Conservation (phyloP, 37 sponge, comb jelly and placozoan species). For the Chondrosia reniformis region DNA sequence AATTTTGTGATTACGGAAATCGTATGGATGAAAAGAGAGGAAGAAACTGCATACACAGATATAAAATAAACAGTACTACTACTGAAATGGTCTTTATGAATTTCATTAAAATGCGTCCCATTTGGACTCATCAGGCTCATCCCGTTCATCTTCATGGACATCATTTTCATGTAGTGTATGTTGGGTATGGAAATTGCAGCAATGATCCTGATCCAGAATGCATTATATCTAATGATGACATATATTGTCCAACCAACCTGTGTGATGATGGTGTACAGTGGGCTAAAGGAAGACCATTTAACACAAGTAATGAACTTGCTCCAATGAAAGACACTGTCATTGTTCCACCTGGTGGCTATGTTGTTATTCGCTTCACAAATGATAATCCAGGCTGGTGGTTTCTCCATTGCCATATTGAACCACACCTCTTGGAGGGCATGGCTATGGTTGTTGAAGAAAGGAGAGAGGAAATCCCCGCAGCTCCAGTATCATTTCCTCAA, state of each 20-base stretch:
- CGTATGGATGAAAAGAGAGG: not conserved
- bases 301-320: not conserved
- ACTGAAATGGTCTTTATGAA: constrained; percentile 17
- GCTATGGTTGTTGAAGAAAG: not conserved
- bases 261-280: not conserved
- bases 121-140: not conserved
- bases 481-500: not conserved
- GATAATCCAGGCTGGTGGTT: constrained; percentile 10
- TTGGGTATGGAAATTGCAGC: constrained; percentile 28
- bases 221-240: not conserved
- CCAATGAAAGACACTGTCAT: not conserved
- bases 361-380: not conserved
- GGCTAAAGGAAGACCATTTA: not conserved
- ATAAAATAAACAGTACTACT: not conserved
- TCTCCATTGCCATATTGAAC: constrained; percentile 6
- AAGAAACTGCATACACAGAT: not conserved
- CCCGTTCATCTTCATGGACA: constrained; percentile 39
- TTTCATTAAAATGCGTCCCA: not conserved
- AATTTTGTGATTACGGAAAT: not conserved
- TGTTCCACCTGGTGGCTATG: constrained; percentile 2
- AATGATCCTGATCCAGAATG: no score
- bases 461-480: not conserved
- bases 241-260: not conserved
- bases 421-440: not conserved
- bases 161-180: constrained; percentile 21